Evolutionary conservation across 2,113 vertebrate species (phyloP), one percentile per base, ranked within the genome.

Genomic region (Isichthys henryi): DNA sequence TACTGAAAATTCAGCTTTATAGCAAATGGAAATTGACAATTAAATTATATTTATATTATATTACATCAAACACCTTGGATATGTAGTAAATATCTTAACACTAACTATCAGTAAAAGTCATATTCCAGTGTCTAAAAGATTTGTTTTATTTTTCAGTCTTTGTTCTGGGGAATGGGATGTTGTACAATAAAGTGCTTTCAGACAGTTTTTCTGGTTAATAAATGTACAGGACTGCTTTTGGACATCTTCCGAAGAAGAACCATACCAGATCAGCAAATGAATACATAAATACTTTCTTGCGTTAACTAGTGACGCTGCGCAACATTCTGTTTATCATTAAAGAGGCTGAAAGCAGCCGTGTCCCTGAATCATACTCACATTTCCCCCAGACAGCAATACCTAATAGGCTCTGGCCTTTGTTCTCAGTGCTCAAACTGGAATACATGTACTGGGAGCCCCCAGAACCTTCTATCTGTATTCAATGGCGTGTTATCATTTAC

Each of bases 241-340:
- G 17, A 88, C 53, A 7, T 56, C 48, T 6, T 85, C 53, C 1
- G 70, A 70, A 86, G 83, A 45, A 53, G 5, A 82, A 23, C 49
- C 5, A 89, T 83, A 90, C 90, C 88, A 85, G 77, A 35, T 91
- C 92, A 80, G 91, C 90, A 27, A 84, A 43, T 31, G 31, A 70
- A 66, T 66, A 66, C 27, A 70, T n/a, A 84, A 27, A 45, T 46
- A 15, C 21, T 84, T 87, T 87, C 31, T 50, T 35, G 15, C 91
- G 90, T 82, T 70, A 88, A 91, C 49, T 56, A 48, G 91, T 92
- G 89, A 88, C 88, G 92, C 92, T 92, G 91, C 86, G 92, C 95
- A 94, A 95, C 92, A 94, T 93, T 89, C 93, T 91, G 95, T 95
- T 94, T 95, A 94, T 95, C 95, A 95, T 90, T 86, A 88, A 50